phyloP scores from a whole-genome alignment of 2,113 vertebrate genomes.

The Bubalus kerabau region DNA sequence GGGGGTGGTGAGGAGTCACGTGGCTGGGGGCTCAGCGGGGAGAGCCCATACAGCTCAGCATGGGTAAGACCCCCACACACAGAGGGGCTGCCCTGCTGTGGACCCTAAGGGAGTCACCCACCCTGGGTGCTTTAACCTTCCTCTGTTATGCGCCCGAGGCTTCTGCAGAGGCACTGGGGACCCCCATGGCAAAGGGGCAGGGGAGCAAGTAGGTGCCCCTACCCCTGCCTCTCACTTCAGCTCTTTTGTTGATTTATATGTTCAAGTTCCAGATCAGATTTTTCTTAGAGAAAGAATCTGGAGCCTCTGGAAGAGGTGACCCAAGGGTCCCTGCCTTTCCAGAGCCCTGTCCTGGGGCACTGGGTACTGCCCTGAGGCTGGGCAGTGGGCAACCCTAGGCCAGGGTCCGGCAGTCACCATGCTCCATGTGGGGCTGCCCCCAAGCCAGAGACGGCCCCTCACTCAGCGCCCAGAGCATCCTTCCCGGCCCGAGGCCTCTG shows the following conservation, averaged over 20 bases:
- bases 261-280: no score
- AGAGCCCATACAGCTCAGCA: not conserved
- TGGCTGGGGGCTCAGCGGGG: not conserved
- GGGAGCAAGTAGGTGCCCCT: fast-evolving
- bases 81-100: not conserved
- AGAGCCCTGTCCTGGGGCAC: not conserved
- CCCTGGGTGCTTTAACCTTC: fast-evolving
- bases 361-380: not conserved
- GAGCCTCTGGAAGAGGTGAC: not conserved
- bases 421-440: no score
- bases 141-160: fast-evolving
- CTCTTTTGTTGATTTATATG: fast-evolving
- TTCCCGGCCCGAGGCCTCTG: not conserved
- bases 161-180: not conserved
- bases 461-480: not conserved
- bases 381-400: not conserved
- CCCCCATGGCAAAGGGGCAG: fast-evolving
- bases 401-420: fast-evolving
- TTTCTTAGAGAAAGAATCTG: not conserved
- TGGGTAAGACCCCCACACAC: not conserved
- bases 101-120: no score
- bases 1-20: not conserved
- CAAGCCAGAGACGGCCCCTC: not conserved
- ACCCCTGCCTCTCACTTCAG: fast-evolving
- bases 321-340: not conserved